Percentiles rank a stretch among this genome's conserved stretches.
These are phyloP conservation scores for Ceyx cyanopectus DNA, from an alignment of 2,113 vertebrate species.

Conservation along the genomic window DNA sequence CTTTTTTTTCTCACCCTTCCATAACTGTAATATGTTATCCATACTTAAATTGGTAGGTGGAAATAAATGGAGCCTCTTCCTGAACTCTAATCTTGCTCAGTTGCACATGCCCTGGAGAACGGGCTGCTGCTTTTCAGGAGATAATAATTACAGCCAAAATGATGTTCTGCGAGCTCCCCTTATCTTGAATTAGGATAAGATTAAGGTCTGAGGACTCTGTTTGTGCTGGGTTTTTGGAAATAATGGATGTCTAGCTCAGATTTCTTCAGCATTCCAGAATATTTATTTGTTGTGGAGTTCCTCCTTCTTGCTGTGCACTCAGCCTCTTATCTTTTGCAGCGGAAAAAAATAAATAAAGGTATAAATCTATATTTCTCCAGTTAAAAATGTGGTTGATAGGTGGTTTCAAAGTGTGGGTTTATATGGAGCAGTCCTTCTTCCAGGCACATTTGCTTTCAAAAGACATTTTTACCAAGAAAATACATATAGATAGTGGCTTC, in stretches of 20 bases:
- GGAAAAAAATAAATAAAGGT: background rate
- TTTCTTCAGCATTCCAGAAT: background rate
- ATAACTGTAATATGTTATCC: conserved; percentile 9
- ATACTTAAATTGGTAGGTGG: conserved; percentile 16
- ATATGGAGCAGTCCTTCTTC: background rate
- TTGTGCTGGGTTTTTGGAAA: conserved; percentile 35
- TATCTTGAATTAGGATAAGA: conserved; percentile 45
- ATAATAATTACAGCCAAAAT: conserved; percentile 59
- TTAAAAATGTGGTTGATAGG: background rate
- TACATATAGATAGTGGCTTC: background rate
- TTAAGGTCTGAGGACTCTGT: conserved; percentile 37
- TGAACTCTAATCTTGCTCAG: conserved; percentile 58
- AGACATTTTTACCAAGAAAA: background rate
- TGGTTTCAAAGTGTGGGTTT: background rate
- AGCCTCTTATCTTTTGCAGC: background rate
- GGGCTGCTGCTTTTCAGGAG: background rate
- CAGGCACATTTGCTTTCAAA: background rate
- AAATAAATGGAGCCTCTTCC: conserved; percentile 47
- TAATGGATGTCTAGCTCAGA: conserved; percentile 2
- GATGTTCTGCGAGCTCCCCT: conserved; percentile 6
- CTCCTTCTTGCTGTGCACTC: background rate
- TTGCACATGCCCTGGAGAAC: conserved; percentile 12
- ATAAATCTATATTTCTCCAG: background rate
- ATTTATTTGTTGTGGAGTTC: background rate
- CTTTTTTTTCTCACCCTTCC: background rate